Evolutionary conservation across 2,888 invertebrate genomes (phyloP), one percentile per base, ranked within the genome.

Genomic region (Malachius bipustulatus): DNA sequence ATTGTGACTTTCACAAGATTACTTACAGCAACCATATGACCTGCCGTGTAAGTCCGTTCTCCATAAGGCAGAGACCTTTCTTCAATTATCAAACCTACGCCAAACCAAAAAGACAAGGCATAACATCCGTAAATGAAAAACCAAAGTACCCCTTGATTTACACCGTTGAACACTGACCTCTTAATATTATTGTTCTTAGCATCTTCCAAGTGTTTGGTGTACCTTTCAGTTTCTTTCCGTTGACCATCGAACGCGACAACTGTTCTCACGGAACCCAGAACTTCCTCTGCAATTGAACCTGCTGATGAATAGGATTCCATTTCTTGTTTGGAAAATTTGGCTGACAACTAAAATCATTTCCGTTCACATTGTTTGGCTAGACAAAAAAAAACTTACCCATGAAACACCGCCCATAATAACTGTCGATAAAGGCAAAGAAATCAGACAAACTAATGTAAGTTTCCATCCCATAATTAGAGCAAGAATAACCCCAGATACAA

Each of bases 401-500:
- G 84, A 78, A 28, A 89, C 81, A 29, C 83, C 54, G 2, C 77
- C 79, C 1, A 84, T 82, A 4, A 82, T 71, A 4, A 74, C 64
- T 1, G 82, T 80, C 30, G 88, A 73, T 30, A 88, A 59, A 0
- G 90, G 89, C 3, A 82, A 74, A 40, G 82, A 76, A 14, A 77
- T 73, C 32, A 89, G 58, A 37, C 88, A 79, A 29, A 88, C 81
- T 10, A 87, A 63, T 0, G 89, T 85, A 34, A 90, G 64, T 54
- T 85, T 74, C 88, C 89, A 89, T 34, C 88, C 88, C 52, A 82
- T 81, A 1, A 71, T 59, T 51, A 90, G 77, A 0, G 85, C 83
- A 36, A 35, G 34, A 24, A 77, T 55, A 33, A 87, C 70, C 2
- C 81, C 77, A 3, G 75, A 68, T 10, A 85, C 60, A 52, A 82